phyloP scores from a whole-genome alignment of 2,797 vertebrate genomes.

The Typhlichthys eigenmanni region DNA sequence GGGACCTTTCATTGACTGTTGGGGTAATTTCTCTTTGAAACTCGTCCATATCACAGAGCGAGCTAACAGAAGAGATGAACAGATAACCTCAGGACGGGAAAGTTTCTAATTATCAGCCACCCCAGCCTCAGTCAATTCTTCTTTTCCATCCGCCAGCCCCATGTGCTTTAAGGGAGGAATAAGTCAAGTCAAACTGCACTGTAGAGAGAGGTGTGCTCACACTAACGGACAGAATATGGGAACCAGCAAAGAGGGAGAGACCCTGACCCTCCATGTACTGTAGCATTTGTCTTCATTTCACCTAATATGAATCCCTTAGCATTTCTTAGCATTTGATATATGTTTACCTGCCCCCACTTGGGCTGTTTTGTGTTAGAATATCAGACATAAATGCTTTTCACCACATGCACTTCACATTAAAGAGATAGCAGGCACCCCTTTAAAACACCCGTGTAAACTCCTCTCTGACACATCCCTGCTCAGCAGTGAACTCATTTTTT shows the following conservation, averaged over 20 bases:
- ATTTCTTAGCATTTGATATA: slow-evolving; percentile 19
- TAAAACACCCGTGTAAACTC: slow-evolving; percentile 46
- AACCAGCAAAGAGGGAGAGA: slow-evolving; percentile 21
- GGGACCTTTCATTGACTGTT: slow-evolving; percentile 60
- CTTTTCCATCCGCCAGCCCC: slow-evolving; percentile 12
- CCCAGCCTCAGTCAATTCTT: slow-evolving; percentile 34
- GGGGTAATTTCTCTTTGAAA: slow-evolving; percentile 44
- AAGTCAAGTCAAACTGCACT: slow-evolving; percentile 47
- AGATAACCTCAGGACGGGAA: slow-evolving; percentile 51
- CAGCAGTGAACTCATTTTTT: neutral
- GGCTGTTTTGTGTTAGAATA: neutral
- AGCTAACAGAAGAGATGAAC: slow-evolving; percentile 29
- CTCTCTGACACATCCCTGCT: slow-evolving; percentile 29
- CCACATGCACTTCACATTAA: slow-evolving; percentile 9
- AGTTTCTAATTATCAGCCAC: slow-evolving; percentile 65
- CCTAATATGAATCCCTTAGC: neutral
- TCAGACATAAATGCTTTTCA: slow-evolving; percentile 24
- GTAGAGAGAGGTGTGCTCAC: slow-evolving; percentile 51
- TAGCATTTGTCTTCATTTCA: neutral
- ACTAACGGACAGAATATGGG: slow-evolving; percentile 62
- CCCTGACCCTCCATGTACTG: slow-evolving; percentile 13
- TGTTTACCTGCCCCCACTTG: neutral
- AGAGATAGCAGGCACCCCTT: slow-evolving; percentile 24
- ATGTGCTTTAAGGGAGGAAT: slow-evolving; percentile 36
- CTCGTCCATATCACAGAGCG: slow-evolving; percentile 27